Conservation (phyloP, 2,113 vertebrate genomes). For the Pseudorasbora parva region DNA sequence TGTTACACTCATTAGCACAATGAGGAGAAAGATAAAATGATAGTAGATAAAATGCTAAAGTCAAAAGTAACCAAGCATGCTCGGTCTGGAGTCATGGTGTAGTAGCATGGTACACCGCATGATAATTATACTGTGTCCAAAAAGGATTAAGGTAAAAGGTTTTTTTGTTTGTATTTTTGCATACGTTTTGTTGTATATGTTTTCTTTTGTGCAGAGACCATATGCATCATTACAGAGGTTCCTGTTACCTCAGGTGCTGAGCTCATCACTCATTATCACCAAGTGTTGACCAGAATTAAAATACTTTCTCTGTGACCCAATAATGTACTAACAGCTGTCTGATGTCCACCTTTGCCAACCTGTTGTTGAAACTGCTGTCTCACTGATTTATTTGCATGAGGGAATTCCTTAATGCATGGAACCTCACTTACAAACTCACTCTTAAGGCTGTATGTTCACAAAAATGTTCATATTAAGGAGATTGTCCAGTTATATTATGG, state of each 20-base stretch:
- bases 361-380: not conserved
- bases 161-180: constrained; percentile 5
- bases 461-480: not conserved
- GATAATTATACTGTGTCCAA: not conserved
- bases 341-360: not conserved
- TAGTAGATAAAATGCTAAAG: not conserved
- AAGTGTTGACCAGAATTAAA: constrained; percentile 7
- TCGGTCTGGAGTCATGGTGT: not conserved
- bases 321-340: constrained; percentile 11
- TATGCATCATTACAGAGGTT: constrained; percentile 77
- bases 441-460: constrained; percentile 7
- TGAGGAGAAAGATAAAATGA: not conserved
- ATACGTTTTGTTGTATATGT: constrained; percentile 66
- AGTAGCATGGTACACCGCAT: not conserved
- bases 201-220: constrained; percentile 81
- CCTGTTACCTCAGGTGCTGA: constrained; percentile 82
- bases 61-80: not conserved
- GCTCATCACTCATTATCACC: constrained; percentile 37
- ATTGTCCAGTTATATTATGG: not conserved
- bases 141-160: not conserved
- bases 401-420: constrained; percentile 31
- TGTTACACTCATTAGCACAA: not conserved
- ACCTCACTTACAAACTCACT: constrained; percentile 4
- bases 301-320: not conserved
- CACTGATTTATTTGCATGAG: not conserved